Base-by-base conservation (phyloP, 2,797 vertebrate genomes). In the Ceyx erithaca region DNA sequence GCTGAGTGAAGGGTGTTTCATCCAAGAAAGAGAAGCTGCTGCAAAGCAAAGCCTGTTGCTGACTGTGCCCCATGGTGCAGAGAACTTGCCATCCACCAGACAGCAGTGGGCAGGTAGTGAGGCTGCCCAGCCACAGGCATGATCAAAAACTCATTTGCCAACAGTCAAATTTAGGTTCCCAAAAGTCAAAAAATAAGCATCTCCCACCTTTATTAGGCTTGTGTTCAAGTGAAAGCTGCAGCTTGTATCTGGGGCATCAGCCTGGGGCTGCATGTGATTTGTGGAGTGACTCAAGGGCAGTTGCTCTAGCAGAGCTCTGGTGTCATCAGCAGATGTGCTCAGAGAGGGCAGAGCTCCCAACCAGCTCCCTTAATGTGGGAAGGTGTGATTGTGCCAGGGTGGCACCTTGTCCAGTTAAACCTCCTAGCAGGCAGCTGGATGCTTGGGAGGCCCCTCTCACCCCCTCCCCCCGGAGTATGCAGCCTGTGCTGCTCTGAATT, bases 391-490 rank as follows among this genome's bases (percentile, higher is more conserved):
- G 1, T 26, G 72, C 16, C 0, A 1, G 35, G 30, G 22, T 73
- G 1, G 8, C 31, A 14, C 35, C 0, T 1, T 4, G 4, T 41
- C 25, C 87, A 49, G 58, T 45, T 40, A 35, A 41, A 54, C 4
- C 59, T 84, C 17, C 43, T 1, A 7, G 8, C 22, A 25, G 62
- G 19, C 43, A 62, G 26, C 12, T 20, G 1, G 6, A 23, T 25
- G 1, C 62, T 62, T 3, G 6, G 58, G 33, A 63, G 45, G 25
- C 52, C 30, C 28, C 78, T 23, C 41, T 68, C 66, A 7, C 12
- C 8, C 0, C 23, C 41, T 12, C 0, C 52, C 4, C 4, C 0
- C 41, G 45, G 63, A 12, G 22, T 23, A 30, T 14, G 72, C 28
- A 68, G 12, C 37, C 41, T 35, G 48, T 1, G 1, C 12, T 48